A percentile compares a stretch with the other conserved stretches of the same genome.
These are phyloP conservation scores for rabbit (Oryctolagus cuniculus) DNA, from an alignment of 2,113 vertebrate genomes.

Conservation along the genomic window mOryCun1.1 NC_091439.1:35015001-35015500, in stretches of 20 bases:
- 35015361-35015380: conserved; percentile 62
- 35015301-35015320: conserved; percentile 17
- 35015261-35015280: conserved; percentile 47
- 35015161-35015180: conserved; percentile 73
- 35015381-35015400: conserved; percentile 55
- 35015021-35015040: conserved; percentile 45
- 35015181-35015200: conserved; percentile 41
- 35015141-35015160: conserved; percentile 59
- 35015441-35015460: conserved; percentile 51
- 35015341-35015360: conserved; percentile 71
- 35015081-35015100: conserved; percentile 56
- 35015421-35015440: conserved; percentile 61
- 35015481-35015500: conserved; percentile 82
- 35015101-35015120: conserved; percentile 58
- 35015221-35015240: conserved; percentile 43
- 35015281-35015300: background rate
- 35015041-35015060: conserved; percentile 61
- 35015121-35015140: conserved; percentile 69
- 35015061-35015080: conserved; percentile 74
- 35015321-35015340: conserved; percentile 54
- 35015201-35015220: conserved; percentile 13
- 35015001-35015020: conserved; percentile 58
- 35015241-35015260: conserved; percentile 72
- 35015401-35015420: conserved; percentile 69
- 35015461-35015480: conserved; percentile 78